phyloP scores from a whole-genome alignment of 2,888 invertebrate species.

The Arrhopalites spinosus region DNA sequence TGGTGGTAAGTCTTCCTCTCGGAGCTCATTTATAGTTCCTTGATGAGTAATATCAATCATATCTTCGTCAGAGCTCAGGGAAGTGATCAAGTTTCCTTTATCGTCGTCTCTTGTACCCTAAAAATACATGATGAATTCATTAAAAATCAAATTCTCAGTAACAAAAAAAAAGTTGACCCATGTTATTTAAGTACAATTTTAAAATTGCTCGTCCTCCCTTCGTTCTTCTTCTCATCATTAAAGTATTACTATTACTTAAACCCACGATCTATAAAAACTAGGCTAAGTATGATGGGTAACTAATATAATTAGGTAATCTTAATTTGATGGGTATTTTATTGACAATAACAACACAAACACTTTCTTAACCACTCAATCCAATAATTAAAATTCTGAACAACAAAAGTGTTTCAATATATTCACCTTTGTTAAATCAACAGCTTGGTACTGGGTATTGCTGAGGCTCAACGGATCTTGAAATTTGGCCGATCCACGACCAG shows the following conservation, averaged over 20 bases:
- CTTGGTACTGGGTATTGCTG: too few relatives aligned
- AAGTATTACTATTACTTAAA: too few relatives aligned
- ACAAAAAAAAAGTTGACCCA: background rate
- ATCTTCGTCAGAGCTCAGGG: conserved; percentile 66
- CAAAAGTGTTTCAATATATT: too few relatives aligned
- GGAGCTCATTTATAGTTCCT: conserved; percentile 59
- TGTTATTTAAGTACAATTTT: background rate
- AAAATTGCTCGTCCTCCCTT: background rate
- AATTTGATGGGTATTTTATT: too few relatives aligned
- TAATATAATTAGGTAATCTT: too few relatives aligned
- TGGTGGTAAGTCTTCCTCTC: conserved; percentile 50
- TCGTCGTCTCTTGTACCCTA: background rate
- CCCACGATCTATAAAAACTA: too few relatives aligned
- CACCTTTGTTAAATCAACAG: too few relatives aligned
- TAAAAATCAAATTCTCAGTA: background rate
- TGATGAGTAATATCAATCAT: conserved; percentile 71
- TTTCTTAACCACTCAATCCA: too few relatives aligned
- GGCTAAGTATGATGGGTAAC: too few relatives aligned
- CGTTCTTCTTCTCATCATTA: too few relatives aligned
- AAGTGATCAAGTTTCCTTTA: conserved; percentile 7
- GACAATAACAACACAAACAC: too few relatives aligned
- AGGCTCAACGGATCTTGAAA: conserved; percentile 20
- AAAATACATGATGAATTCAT: background rate
- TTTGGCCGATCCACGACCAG: conserved; percentile 19
- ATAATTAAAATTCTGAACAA: too few relatives aligned